Conservation (phyloP, 2,888 invertebrate genomes). For the Epinotia demarniana region DNA sequence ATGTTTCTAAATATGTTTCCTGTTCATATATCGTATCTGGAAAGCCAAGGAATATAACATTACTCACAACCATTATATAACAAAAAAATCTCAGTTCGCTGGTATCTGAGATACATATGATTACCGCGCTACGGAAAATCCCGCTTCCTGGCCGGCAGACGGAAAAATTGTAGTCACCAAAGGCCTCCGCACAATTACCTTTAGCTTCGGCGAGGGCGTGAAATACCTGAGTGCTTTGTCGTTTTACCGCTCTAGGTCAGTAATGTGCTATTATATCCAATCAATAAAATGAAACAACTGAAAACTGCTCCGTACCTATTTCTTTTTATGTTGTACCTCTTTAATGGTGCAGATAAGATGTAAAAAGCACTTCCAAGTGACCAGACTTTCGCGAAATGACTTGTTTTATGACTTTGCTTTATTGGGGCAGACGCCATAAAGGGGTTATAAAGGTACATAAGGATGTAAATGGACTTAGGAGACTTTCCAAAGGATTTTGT, state of each 20-base stretch:
- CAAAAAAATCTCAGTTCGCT: neutral
- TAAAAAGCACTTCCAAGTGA: constrained; percentile 26
- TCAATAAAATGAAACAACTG: neutral
- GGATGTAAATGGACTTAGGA: neutral
- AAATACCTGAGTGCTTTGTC: too few species aligned
- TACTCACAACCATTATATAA: neutral
- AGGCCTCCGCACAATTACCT: too few species aligned
- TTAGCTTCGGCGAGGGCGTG: too few species aligned
- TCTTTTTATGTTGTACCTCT: constrained; percentile 2
- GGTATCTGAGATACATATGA: too few species aligned
- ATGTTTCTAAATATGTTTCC: constrained; percentile 15
- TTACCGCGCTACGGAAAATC: too few species aligned
- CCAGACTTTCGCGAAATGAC: constrained; percentile 16
- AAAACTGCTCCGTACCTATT: neutral
- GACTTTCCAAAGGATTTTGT: neutral
- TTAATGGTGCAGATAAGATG: constrained; percentile 19
- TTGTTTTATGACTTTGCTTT: constrained; percentile 22
- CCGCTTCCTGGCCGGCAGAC: too few species aligned
- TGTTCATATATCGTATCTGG: neutral
- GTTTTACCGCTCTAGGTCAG: too few species aligned
- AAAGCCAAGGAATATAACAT: neutral
- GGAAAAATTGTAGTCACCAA: too few species aligned
- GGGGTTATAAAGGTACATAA: neutral
- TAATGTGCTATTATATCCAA: neutral
- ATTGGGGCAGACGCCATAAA: constrained; percentile 15